phyloP scores from a whole-genome alignment of 2,113 vertebrate species.

The Arizona elegans region DNA sequence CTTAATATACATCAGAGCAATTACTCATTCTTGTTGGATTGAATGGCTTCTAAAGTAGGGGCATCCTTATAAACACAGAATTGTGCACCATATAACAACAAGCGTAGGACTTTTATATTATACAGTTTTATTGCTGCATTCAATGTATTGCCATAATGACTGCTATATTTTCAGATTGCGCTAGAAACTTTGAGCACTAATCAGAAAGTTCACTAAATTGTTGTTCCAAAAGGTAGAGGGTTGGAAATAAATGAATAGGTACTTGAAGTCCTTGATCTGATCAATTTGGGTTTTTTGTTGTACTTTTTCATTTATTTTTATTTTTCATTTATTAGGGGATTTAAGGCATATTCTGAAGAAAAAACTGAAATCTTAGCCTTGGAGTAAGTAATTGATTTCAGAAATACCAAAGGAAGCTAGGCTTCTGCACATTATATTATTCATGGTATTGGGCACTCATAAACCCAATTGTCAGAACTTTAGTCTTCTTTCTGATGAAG shows the following conservation, averaged over 20 bases:
- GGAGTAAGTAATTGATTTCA: not conserved
- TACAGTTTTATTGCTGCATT: not conserved
- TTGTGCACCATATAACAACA: not conserved
- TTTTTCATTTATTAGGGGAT: not conserved
- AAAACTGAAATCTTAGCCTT: not conserved
- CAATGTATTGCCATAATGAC: not conserved
- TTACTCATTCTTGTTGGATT: not conserved
- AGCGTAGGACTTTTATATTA: not conserved
- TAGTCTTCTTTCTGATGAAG: not conserved
- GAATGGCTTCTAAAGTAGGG: not conserved
- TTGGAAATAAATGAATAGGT: not conserved
- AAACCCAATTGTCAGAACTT: not conserved
- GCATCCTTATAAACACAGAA: not conserved
- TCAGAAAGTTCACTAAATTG: not conserved
- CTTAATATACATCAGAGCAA: not conserved
- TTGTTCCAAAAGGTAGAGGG: not conserved
- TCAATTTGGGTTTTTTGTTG: not conserved
- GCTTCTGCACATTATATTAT: not conserved
- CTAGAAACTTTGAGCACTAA: not conserved
- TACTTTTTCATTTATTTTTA: not conserved
- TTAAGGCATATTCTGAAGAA: not conserved
- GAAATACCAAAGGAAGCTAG: not conserved
- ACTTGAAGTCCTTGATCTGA: not conserved
- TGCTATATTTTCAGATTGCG: not conserved
- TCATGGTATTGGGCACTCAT: not conserved